Evolutionary conservation across 2,113 vertebrate genomes (phyloP), one percentile per base, ranked within the genome.

Genomic region (Illadopsis cleaveri): DNA sequence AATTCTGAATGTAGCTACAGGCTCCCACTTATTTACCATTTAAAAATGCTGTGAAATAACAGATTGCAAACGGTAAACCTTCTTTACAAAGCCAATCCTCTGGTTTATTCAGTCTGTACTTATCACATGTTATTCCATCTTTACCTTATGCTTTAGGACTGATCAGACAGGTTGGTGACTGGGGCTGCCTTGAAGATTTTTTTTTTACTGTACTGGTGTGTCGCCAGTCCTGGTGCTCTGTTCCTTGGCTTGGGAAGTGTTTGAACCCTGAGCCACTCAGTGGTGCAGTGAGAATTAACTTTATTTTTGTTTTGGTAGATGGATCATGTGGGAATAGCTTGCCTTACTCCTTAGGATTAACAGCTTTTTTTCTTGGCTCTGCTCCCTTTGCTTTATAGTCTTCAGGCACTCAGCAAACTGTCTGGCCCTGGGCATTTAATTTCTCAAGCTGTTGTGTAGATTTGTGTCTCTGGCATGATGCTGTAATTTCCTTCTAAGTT

Each of bases 391-490:
- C 50, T 86, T 69, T 82, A 51, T 47, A 71, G 66, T 82, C 30
- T 93, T 94, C 66, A 87, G 84, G 87, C 78, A 61, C 79, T 85
- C 58, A 42, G 42, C 51, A 91, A 94, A 85, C 57, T 45, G 89
- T 61, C 50, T 80, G 35, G 18, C 68, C 72, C 40, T 60, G 17
- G 64, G 88, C 93, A 64, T 81, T 93, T 84, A 90, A 83, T 91
- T 94, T 96, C 91, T 91, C 93, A 95, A 94, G 76, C 82, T 95
- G 80, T 78, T 89, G 28, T 62, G 50, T 79, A 86, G 72, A 91
- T 66, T 89, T 93, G 56, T 90, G 88, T 76, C 42, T 90, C 79
- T 92, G 85, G 90, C 79, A 93, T 65, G 50, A 77, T 53, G 62
- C 45, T 93, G 62, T 85, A 94, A 93, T 92, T 94, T 95, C 66